Evolutionary conservation across 2,113 vertebrate genomes (phyloP).

Genomic region (Charadrius vociferus): DNA sequence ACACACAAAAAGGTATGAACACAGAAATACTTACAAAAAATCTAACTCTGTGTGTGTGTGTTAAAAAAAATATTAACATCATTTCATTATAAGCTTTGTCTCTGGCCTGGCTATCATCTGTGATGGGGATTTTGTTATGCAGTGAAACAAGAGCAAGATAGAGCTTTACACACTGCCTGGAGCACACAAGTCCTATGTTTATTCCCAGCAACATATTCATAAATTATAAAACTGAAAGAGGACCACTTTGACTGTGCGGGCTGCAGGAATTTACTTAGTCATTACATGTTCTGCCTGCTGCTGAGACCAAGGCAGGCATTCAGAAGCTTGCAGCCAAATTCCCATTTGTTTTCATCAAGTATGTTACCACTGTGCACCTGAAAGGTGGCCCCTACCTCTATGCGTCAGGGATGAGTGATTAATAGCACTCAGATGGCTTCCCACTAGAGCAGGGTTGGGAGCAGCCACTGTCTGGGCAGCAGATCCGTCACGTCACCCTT

Average conservation of each 20-base stretch:
- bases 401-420: rapidly evolving
- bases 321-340: not conserved
- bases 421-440: not conserved
- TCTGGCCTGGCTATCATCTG: not conserved
- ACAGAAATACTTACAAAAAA: not conserved
- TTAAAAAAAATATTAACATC: not conserved
- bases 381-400: not conserved
- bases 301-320: not conserved
- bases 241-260: not conserved
- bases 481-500: not conserved
- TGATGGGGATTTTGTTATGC: not conserved
- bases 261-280: not conserved
- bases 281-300: not conserved
- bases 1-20: not conserved
- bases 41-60: rapidly evolving
- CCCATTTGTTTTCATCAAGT: not conserved
- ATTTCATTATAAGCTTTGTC: not conserved
- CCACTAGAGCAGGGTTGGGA: not conserved
- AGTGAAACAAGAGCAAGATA: not conserved
- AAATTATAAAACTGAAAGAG: not conserved
- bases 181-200: not conserved
- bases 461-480: not conserved
- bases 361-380: not conserved
- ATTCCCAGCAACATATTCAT: not conserved
- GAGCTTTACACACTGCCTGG: not conserved